Evolutionary conservation across 2,888 invertebrate species (phyloP), one percentile per base, ranked within the genome.

Genomic region (Anorthoa munda): DNA sequence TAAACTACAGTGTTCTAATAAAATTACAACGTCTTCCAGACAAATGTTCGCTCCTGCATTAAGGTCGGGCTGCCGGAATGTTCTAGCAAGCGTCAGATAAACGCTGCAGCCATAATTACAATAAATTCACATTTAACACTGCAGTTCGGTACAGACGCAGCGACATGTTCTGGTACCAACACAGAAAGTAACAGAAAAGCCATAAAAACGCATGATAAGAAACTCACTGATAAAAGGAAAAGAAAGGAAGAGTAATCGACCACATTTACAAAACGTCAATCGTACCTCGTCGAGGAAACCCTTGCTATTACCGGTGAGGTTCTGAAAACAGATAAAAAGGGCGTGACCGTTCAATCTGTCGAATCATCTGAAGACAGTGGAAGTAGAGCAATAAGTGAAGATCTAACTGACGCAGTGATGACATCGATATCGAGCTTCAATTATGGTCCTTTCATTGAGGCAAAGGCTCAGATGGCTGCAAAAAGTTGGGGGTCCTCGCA

Each of bases 71-170:
- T 58, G 66, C 53, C 66, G 76, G 70, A 71, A 76, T 71, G 67
- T 66, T 84, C 81, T 67, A 83, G 70, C 84, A 71, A 75, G 39
- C 53, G 74, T 72, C 76, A 83, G 66, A 76, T 71, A 64, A 83
- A 72, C 64, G 74, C 71, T 86, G 86, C 86, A 76, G 87, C 76
- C 71, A 72, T 84, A 86, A 86, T 87, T 82, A 82, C 82, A 82
- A 86, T 86, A 84, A 86, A 86, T 87, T 82, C 72, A 66, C 76
- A 75, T 82, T 79, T 68, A 78, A 72, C 67, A 84, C 85, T 84
- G 87, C 85, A 88, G 85, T 85, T 76, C 51, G 64, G 70, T 66
- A 70, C 76, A 64, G 72, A 76, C 78, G 71, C 76, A 71, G 77
- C 71, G 78, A 78, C 72, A 80, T 72, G 74, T 72, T 81, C 58